Evolutionary conservation across 2,888 invertebrate species (phyloP).

Genomic region (Archips crataeganus): DNA sequence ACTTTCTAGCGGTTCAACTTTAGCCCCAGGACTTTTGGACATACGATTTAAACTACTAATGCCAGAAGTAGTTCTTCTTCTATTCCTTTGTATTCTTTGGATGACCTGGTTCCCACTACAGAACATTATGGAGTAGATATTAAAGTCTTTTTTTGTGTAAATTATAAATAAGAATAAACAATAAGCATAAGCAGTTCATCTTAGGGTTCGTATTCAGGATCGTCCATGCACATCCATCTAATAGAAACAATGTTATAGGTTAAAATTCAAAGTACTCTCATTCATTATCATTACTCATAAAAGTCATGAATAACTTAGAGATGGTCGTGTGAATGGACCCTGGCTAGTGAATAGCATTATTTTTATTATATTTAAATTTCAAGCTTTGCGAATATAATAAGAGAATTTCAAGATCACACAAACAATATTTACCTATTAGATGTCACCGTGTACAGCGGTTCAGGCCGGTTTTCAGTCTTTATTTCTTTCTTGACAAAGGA

Average conservation of each 20-base stretch:
- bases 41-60: slow-evolving; percentile 70
- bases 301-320: background rate
- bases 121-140: slow-evolving; percentile 2
- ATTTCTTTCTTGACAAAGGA: slow-evolving; percentile 65
- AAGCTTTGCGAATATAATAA: background rate
- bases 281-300: background rate
- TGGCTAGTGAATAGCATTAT: background rate
- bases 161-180: slow-evolving; percentile 7
- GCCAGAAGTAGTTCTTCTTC: slow-evolving; percentile 61
- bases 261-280: background rate
- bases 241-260: slow-evolving; percentile 3
- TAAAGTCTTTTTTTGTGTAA: background rate
- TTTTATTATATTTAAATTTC: background rate
- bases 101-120: slow-evolving; percentile 71
- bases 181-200: slow-evolving; percentile 2
- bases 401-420: background rate
- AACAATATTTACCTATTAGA: slow-evolving; percentile 66
- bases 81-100: slow-evolving; percentile 69
- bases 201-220: slow-evolving; percentile 12
- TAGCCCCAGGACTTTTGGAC: slow-evolving; percentile 59
- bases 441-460: slow-evolving; percentile 72
- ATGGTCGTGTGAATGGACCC: background rate
- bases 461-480: slow-evolving; percentile 63
- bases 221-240: slow-evolving; percentile 15
- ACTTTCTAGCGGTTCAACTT: slow-evolving; percentile 58